Conservation (phyloP, 2,797 vertebrate species). For the Labeo calbasu region DNA sequence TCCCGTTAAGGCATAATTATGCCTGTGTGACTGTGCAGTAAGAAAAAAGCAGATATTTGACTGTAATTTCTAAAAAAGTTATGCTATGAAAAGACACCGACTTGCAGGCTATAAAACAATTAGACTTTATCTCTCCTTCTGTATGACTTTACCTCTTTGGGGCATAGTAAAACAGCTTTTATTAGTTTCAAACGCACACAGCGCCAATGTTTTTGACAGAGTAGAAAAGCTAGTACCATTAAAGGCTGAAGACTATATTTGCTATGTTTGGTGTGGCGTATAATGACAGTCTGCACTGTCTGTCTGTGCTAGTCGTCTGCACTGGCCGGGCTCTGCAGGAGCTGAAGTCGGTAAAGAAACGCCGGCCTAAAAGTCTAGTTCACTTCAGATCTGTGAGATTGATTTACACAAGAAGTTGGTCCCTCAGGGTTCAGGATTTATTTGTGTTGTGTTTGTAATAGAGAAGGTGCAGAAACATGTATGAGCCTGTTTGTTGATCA, state of each 20-base stretch:
- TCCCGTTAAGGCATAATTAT: neutral
- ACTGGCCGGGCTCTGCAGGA: neutral
- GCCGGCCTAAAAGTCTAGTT: neutral
- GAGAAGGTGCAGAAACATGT: conserved; percentile 31
- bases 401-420: conserved; percentile 36
- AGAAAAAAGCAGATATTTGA: neutral
- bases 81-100: neutral
- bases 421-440: conserved; percentile 21
- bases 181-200: conserved; percentile 6
- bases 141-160: neutral
- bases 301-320: conserved; percentile 3
- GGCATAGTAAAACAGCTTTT: conserved; percentile 33
- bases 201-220: neutral
- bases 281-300: conserved; percentile 24
- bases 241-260: conserved; percentile 37
- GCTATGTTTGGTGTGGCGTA: conserved; percentile 14
- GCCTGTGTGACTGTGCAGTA: neutral
- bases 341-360: conserved; percentile 7
- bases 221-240: conserved; percentile 5
- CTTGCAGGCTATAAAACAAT: neutral
- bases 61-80: neutral
- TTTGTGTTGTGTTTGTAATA: conserved; percentile 21
- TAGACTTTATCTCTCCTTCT: neutral
- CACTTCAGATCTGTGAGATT: conserved; percentile 16
- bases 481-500: conserved; percentile 44